Evolutionary conservation across 2,797 vertebrate genomes (phyloP).

Genomic region (Tenualosa thibaudeaui): DNA sequence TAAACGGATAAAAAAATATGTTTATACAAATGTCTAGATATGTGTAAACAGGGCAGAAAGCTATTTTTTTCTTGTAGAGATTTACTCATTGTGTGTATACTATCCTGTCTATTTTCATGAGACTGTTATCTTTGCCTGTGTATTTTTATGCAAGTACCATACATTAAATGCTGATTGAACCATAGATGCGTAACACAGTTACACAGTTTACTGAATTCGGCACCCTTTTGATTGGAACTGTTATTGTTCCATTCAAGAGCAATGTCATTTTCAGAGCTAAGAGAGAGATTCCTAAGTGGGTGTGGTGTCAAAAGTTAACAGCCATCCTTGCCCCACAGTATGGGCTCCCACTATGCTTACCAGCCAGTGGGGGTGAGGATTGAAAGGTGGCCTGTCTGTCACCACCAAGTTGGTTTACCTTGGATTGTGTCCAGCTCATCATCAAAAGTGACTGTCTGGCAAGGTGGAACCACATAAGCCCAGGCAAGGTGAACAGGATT

Average conservation of each 20-base stretch:
- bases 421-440: slow-evolving; percentile 1
- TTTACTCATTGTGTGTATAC: too few species aligned
- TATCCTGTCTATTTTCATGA: too few species aligned
- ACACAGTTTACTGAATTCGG: too few species aligned
- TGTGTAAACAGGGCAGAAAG: too few species aligned
- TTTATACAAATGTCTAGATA: too few species aligned
- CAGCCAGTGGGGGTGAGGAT: background rate
- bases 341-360: background rate
- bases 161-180: too few species aligned
- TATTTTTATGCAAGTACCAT: too few species aligned
- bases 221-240: background rate
- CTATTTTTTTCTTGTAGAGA: too few species aligned
- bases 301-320: background rate
- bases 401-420: background rate
- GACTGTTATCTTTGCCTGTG: too few species aligned
- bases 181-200: too few species aligned
- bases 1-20: too few species aligned
- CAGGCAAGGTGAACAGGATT: background rate
- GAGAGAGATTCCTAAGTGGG: background rate
- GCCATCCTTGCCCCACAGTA: background rate
- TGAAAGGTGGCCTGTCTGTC: background rate
- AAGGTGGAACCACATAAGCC: background rate
- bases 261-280: background rate
- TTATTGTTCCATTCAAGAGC: background rate
- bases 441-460: background rate